Evolutionary conservation across 2,797 vertebrate species (phyloP).

Genomic region (Oryzias dopingdopingensis): DNA sequence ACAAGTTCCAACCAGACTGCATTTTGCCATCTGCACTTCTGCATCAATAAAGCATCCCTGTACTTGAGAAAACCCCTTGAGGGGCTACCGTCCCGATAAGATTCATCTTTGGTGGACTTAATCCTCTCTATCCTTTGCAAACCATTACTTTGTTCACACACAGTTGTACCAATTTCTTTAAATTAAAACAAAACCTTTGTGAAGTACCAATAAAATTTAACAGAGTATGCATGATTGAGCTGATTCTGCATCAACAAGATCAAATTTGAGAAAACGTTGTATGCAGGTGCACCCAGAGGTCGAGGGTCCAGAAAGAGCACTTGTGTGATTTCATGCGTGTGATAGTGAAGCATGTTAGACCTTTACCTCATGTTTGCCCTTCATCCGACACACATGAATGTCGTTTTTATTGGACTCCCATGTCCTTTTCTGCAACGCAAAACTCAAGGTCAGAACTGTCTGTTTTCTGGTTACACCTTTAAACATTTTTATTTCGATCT

Average conservation of each 20-base stretch:
- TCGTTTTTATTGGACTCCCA: conserved; percentile 95
- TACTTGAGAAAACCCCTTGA: conserved; percentile 30
- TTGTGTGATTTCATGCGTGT: conserved; percentile 50
- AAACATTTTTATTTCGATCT: neutral
- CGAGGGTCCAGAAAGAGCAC: conserved; percentile 47
- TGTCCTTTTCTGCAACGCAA: conserved; percentile 83
- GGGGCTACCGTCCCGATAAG: neutral
- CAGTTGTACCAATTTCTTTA: conserved; percentile 10
- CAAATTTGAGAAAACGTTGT: conserved; percentile 59
- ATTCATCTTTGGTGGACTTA: conserved; percentile 13
- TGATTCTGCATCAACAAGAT: conserved; percentile 58
- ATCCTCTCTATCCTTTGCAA: conserved; percentile 24
- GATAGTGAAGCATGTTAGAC: conserved; percentile 37
- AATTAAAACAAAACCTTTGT: conserved; percentile 18
- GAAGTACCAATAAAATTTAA: conserved; percentile 23
- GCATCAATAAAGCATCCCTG: conserved; percentile 31
- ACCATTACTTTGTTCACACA: conserved; percentile 15
- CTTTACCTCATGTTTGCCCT: conserved; percentile 93
- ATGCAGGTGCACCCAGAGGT: conserved; percentile 48
- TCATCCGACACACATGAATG: conserved; percentile 95
- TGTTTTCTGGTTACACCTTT: conserved; percentile 1
- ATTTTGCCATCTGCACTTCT: conserved; percentile 31
- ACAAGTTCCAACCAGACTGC: conserved; percentile 28
- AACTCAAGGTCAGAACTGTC: conserved; percentile 1
- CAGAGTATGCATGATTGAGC: conserved; percentile 39